Evolutionary conservation across 2,888 invertebrate genomes (phyloP).

Genomic region (Chouioia cunea): DNA sequence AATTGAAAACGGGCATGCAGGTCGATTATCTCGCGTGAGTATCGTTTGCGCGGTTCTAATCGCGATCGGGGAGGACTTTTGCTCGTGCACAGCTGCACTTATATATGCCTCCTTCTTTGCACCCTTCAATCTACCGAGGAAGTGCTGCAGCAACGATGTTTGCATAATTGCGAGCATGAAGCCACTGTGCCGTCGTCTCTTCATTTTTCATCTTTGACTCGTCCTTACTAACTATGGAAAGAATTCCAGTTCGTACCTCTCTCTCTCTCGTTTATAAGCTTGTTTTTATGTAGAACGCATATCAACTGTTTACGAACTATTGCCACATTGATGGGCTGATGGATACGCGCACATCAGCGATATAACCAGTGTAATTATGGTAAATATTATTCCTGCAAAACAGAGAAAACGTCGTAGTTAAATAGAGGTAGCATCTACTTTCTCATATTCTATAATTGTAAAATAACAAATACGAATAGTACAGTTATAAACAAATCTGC

Average conservation of each 20-base stretch:
- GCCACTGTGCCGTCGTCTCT: constrained; percentile 33
- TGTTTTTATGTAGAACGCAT: constrained; percentile 7
- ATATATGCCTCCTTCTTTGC: constrained; percentile 44
- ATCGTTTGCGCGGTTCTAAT: constrained; percentile 34
- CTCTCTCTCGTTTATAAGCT: no score
- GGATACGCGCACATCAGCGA: constrained; percentile 5
- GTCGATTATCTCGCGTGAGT: constrained; percentile 56
- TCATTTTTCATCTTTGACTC: constrained; percentile 37
- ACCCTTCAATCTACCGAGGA: constrained; percentile 62
- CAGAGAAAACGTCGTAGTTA: not conserved
- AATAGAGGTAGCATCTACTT: no score
- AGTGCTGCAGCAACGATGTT: constrained; percentile 56
- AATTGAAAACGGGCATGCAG: constrained; percentile 32
- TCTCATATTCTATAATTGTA: no score
- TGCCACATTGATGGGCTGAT: constrained; percentile 11
- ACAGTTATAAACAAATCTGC: no score
- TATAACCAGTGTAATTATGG: constrained; percentile 20
- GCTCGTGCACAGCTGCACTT: constrained; percentile 57
- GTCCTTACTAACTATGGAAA: no score
- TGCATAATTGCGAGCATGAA: constrained; percentile 61
- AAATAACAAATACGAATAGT: no score
- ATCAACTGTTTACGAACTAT: constrained; percentile 30
- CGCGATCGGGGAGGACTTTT: constrained; percentile 18
- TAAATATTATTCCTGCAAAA: constrained; percentile 9
- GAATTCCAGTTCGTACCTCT: no score